phyloP scores from a whole-genome alignment of 2,113 vertebrate species.

The Peromyscus maniculatus region DNA sequence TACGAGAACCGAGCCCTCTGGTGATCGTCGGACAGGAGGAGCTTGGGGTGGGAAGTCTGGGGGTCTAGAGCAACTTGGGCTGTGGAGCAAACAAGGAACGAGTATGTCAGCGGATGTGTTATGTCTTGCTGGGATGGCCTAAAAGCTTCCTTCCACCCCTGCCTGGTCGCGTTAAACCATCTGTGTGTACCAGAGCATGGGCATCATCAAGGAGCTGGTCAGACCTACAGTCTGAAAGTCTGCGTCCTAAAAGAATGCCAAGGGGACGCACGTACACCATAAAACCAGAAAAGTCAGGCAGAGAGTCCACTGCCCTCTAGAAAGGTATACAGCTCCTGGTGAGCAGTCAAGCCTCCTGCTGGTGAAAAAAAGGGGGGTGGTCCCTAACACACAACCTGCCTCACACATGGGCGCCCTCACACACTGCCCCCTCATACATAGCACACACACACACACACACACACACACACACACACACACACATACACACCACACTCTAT shows the following conservation, averaged over 20 bases:
- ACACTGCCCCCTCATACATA: neutral
- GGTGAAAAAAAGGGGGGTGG: neutral
- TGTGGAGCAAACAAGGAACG: neutral
- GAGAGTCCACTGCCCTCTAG: neutral
- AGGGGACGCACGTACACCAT: neutral
- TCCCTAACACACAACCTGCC: neutral
- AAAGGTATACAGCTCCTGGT: neutral
- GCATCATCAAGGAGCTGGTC: neutral
- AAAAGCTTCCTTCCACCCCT: neutral
- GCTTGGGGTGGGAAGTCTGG: conserved; percentile 81
- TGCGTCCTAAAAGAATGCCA: neutral
- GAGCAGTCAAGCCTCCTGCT: neutral
- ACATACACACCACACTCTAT: neutral
- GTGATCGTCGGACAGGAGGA: conserved; percentile 76
- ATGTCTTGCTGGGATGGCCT: neutral
- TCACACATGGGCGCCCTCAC: neutral
- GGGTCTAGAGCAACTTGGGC: conserved; percentile 73
- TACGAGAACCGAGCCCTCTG: conserved; percentile 74
- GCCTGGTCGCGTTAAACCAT: rapidly evolving
- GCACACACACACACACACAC: neutral
- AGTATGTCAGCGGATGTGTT: neutral
- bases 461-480: no score
- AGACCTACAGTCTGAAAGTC: neutral
- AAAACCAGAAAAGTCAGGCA: neutral
- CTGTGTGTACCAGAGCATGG: rapidly evolving